Evolutionary conservation across 1,140 invertebrate species (phyloP).

Genomic region (Drosophila albomicans): DNA sequence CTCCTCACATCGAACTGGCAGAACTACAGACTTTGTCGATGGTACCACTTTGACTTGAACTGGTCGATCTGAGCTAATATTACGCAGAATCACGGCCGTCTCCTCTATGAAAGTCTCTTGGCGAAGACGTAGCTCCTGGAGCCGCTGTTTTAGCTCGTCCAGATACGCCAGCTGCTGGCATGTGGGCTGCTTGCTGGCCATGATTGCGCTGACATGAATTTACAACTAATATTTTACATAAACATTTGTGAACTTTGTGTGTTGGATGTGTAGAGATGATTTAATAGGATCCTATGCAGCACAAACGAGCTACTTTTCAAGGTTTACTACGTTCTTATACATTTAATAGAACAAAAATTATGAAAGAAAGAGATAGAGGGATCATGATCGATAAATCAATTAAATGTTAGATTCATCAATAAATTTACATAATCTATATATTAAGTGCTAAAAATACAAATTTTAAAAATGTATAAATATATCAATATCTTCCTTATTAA

Average conservation of each 20-base stretch:
- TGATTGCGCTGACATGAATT: constrained; percentile 28
- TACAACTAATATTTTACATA: constrained; percentile 4
- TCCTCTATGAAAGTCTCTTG: constrained; percentile 65
- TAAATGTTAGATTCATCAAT: too few species aligned
- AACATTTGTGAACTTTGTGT: constrained; percentile 21
- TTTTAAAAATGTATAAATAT: too few species aligned
- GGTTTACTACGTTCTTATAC: constrained; percentile 10
- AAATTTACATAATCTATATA: too few species aligned
- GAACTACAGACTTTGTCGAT: background rate
- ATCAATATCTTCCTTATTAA: too few species aligned
- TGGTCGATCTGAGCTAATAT: constrained; percentile 42
- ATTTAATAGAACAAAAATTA: background rate
- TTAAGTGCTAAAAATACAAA: too few species aligned
- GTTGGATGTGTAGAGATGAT: background rate
- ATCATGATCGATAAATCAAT: too few species aligned
- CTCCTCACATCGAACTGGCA: background rate
- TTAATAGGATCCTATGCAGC: background rate
- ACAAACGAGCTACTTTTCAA: background rate
- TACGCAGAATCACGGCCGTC: constrained; percentile 57
- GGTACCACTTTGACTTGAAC: background rate
- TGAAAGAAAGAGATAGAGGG: too few species aligned
- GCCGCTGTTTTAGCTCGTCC: constrained; percentile 65
- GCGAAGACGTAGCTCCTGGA: constrained; percentile 51
- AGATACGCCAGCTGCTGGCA: constrained; percentile 63
- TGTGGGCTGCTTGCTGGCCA: constrained; percentile 45